Base-by-base conservation (phyloP, 2,797 vertebrate genomes). In the Eremophila alpestris region DNA sequence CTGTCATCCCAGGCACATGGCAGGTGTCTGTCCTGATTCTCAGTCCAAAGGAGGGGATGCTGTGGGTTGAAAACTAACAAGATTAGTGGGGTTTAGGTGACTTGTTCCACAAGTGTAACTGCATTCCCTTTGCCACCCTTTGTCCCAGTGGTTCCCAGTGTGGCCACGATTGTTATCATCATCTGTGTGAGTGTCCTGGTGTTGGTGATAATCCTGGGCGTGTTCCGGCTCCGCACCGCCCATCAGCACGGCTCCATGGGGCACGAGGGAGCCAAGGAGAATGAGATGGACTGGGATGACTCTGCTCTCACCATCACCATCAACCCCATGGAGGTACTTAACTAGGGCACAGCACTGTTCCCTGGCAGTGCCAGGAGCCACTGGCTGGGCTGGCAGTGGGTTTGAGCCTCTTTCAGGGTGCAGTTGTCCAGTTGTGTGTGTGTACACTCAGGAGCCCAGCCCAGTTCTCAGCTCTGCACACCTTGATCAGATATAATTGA, bases 241-340 rank as follows among this genome's bases (percentile, higher is more conserved):
- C 98, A 98, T 90, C 98, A 98, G 95, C 98, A 98, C 91, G 96
- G 98, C 81, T 91, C 98, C 76, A 97, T 96, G 49, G 97, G 98
- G 77, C 96, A 62, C 0, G 98, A 98, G 88, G 97, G 97, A 7
- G 90, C 95, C 29, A 98, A 98, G 95, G 98, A 99, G 24, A 96
- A 96, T 0, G 98, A 99, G 55, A 98, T 97, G 97, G 98, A 98
- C 69, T 99, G 99, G 99, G 99, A 99, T 18, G 97, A 99, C 93
- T 99, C 99, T 12, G 98, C 98, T 9, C 98, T 99, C 89, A 99
- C 98, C 3, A 99, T 99, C 96, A 99, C 99, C 0, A 97, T 99
- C 95, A 99, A 99, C 91, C 99, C 99, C 16, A 99, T 99, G 98
- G 99, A 99, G 99, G 99, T 99, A 96, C 91, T 29, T 27, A 40